phyloP scores from a whole-genome alignment of 2,113 vertebrate species.

The Grallaria varia region DNA sequence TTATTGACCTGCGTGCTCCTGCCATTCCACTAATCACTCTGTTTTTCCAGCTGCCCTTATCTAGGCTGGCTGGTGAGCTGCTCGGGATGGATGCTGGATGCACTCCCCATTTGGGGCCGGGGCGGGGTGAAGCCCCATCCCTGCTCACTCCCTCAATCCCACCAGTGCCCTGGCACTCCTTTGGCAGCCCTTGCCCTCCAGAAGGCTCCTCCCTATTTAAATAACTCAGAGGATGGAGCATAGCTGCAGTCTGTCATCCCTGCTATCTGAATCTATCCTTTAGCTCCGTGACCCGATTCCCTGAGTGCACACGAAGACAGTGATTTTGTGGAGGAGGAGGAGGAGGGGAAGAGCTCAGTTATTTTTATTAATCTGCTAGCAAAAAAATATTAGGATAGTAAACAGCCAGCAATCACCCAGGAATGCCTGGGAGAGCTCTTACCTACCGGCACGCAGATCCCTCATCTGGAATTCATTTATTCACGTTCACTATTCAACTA shows the following conservation, averaged over 20 bases:
- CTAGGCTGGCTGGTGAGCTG: not conserved
- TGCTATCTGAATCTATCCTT: not conserved
- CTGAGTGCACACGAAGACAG: not conserved
- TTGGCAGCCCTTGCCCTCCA: not conserved
- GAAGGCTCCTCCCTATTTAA: not conserved
- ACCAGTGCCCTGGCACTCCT: not conserved
- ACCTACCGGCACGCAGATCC: not conserved
- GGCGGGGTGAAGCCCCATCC: not conserved
- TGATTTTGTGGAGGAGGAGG: not conserved
- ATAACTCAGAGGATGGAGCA: not conserved
- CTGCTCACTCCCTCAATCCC: not conserved
- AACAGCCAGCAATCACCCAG: not conserved
- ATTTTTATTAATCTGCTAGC: not conserved
- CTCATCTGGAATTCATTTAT: constrained; percentile 54
- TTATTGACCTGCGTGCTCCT: not conserved
- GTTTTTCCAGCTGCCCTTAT: not conserved
- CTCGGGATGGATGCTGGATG: not conserved
- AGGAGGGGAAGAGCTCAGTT: not conserved
- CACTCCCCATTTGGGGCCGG: not conserved
- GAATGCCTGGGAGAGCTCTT: not conserved
- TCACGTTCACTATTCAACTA: not conserved
- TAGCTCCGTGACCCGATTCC: not conserved
- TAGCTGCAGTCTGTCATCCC: not conserved
- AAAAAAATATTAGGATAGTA: not conserved
- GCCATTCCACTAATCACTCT: not conserved